Percentiles rank a stretch among this genome's conserved stretches.
phyloP scores from a whole-genome alignment of 2,888 invertebrate species.

The Eubasilissa splendida region DNA sequence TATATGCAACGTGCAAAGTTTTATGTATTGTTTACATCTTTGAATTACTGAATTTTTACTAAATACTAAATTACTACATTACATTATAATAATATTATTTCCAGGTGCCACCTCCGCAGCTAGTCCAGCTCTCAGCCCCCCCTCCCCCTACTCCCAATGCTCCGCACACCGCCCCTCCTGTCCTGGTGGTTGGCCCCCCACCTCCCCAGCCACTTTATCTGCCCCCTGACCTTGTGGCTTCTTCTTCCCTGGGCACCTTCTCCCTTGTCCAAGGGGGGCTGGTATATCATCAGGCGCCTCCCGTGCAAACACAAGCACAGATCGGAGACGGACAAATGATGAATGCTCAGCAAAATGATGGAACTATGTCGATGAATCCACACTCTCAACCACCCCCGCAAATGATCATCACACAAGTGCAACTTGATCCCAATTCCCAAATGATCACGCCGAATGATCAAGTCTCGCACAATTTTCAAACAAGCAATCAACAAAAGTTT shows the following conservation, averaged over 20 bases:
- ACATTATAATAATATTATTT: neutral
- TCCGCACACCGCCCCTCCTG: conserved; percentile 46
- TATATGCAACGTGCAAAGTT: too few relatives aligned
- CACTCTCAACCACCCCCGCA: conserved; percentile 55
- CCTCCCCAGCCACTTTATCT: conserved; percentile 54
- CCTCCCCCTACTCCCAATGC: conserved; percentile 50
- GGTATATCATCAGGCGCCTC: conserved; percentile 56
- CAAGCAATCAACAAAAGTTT: conserved; percentile 43
- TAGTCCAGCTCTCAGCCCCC: conserved; percentile 52
- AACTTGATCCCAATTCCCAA: conserved; percentile 48
- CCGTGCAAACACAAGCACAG: conserved; percentile 55
- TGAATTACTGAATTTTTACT: too few relatives aligned
- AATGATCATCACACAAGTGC: conserved; percentile 56
- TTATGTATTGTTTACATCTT: too few relatives aligned
- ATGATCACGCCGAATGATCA: conserved; percentile 44
- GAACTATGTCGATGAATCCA: conserved; percentile 52
- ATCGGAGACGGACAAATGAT: conserved; percentile 48
- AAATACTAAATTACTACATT: too few relatives aligned
- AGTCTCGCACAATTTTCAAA: conserved; percentile 44
- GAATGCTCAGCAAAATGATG: conserved; percentile 35
- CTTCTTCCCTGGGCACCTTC: conserved; percentile 51
- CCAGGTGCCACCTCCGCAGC: conserved; percentile 56
- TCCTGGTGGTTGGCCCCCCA: conserved; percentile 53
- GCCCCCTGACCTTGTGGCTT: conserved; percentile 48
- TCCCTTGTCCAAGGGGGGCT: conserved; percentile 54